A percentile compares a stretch with the other conserved stretches of the same genome.
These are phyloP conservation scores for Pseudolaguvia tuberculata DNA, from an alignment of 2,113 vertebrate genomes.

Conservation along the genomic window DNA sequence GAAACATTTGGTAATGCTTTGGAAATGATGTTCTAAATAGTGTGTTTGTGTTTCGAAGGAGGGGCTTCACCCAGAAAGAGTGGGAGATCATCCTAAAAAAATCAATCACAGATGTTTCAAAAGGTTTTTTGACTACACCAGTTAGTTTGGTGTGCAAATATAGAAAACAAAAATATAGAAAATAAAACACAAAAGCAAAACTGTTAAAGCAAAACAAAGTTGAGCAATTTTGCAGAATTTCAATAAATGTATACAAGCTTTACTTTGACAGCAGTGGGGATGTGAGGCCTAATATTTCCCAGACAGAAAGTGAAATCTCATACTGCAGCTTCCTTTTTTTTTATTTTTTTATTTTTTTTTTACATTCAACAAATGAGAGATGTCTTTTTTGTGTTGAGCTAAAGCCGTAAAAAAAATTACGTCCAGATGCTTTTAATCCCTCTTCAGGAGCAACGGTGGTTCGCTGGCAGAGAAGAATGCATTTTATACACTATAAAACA, in stretches of 20 bases:
- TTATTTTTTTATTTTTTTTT: background rate
- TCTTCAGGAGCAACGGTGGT: background rate
- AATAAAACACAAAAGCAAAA: too few species aligned
- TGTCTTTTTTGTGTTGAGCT: background rate
- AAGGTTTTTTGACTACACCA: background rate
- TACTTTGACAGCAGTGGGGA: background rate
- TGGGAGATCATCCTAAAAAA: background rate
- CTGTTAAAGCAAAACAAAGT: background rate
- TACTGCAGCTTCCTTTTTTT: background rate
- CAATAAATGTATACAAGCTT: background rate
- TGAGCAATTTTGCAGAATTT: background rate
- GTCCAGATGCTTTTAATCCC: slow-evolving; percentile 42
- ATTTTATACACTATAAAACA: slow-evolving; percentile 14
- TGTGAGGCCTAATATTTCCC: background rate
- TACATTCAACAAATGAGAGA: background rate
- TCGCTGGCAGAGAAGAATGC: background rate
- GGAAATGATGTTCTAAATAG: background rate
- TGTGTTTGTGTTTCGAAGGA: background rate
- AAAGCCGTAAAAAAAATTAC: slow-evolving; percentile 23
- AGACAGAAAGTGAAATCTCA: background rate
- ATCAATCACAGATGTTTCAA: background rate
- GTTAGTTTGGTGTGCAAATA: background rate
- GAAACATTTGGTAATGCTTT: background rate
- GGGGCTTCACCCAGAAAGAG: background rate
- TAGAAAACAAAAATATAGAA: too few species aligned